phyloP scores from a whole-genome alignment of 2,113 vertebrate genomes.

The Damaliscus lunatus region DNA sequence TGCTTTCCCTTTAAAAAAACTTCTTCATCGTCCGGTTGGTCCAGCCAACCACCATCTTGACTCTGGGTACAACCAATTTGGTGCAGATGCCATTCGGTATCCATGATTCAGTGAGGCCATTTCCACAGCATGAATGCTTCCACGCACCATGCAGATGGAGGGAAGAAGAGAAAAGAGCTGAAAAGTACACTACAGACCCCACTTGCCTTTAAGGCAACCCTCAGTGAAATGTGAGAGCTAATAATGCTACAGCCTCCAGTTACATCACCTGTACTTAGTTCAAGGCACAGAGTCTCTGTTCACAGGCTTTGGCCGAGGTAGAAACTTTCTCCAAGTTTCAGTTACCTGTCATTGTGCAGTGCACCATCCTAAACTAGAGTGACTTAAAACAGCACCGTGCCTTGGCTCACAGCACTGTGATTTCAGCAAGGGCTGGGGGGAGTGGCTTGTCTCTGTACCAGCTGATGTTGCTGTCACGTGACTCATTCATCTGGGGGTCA shows the following conservation, averaged over 20 bases:
- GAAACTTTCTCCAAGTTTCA: neutral
- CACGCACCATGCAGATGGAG: neutral
- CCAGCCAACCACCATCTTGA: neutral
- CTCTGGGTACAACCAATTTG: neutral
- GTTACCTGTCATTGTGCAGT: neutral
- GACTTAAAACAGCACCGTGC: neutral
- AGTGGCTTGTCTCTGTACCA: neutral
- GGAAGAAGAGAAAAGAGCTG: neutral
- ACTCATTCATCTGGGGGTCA: neutral
- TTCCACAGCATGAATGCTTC: neutral
- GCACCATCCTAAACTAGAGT: neutral
- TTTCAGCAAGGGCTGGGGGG: neutral
- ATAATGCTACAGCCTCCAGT: neutral
- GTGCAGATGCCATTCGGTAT: neutral
- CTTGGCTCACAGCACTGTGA: neutral
- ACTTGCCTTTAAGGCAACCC: neutral
- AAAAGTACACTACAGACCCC: neutral
- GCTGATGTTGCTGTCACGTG: neutral
- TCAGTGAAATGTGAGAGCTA: neutral
- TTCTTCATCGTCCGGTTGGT: neutral
- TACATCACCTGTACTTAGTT: neutral
- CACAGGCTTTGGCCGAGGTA: neutral
- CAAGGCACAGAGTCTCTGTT: neutral
- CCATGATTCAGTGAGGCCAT: neutral
- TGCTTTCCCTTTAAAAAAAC: neutral